These are phyloP conservation scores for Aspidiotus rigidus DNA, from an alignment of 2,888 invertebrate species.

Conservation along the genomic window DNA sequence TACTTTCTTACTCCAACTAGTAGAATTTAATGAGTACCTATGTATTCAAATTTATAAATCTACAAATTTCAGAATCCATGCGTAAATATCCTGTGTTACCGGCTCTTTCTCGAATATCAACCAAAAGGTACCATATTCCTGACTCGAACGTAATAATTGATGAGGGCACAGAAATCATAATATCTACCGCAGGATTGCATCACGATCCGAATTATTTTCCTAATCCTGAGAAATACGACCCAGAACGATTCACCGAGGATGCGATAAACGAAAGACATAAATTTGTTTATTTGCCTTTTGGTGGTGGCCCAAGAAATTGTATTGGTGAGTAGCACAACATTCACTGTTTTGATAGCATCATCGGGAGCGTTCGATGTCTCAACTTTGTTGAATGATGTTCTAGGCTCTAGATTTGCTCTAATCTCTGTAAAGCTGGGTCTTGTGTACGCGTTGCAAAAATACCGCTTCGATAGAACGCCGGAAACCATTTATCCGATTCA, in stretches of 20 bases:
- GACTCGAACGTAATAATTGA: constrained; percentile 38
- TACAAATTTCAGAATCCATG: constrained; percentile 40
- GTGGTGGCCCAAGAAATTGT: constrained; percentile 39
- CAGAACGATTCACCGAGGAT: constrained; percentile 41
- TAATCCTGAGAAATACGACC: constrained; percentile 42
- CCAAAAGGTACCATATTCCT: constrained; percentile 38
- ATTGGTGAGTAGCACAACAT: constrained; percentile 37
- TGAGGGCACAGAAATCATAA: constrained; percentile 38
- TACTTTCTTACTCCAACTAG: not conserved
- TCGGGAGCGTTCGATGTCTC: too few species aligned
- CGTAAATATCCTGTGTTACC: constrained; percentile 42
- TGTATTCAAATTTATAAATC: too few species aligned
- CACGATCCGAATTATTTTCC: constrained; percentile 41
- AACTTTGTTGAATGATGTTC: not conserved
- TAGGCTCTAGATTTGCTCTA: not conserved
- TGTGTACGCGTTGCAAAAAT: not conserved
- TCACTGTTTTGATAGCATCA: too few species aligned
- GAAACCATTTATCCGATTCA: not conserved
- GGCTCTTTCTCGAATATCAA: constrained; percentile 39
- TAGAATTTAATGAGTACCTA: not conserved
- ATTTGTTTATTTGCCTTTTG: constrained; percentile 40
- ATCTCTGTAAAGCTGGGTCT: not conserved
- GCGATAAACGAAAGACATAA: constrained; percentile 38
- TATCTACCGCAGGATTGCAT: constrained; percentile 41
- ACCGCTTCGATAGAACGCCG: not conserved